A percentile compares a stretch with the other conserved stretches of the same genome.
These are phyloP conservation scores for Drosophila yakuba DNA, from an alignment of 1,140 invertebrate genomes.

Conservation along the genomic window DNA sequence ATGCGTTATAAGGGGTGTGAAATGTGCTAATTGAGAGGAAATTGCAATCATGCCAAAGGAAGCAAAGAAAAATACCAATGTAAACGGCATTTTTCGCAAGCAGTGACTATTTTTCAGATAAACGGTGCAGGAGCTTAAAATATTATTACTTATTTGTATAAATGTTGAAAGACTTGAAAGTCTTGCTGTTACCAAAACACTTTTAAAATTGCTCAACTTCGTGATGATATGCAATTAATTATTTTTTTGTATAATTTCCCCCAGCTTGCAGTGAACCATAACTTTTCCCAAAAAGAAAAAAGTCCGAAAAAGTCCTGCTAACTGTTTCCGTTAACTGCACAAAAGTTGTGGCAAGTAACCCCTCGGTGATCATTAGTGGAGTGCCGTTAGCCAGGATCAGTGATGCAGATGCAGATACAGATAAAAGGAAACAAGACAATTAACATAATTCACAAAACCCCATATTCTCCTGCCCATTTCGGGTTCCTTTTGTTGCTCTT, in stretches of 20 bases:
- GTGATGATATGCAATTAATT: neutral
- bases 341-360: conserved; percentile 1
- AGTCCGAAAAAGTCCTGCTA: neutral
- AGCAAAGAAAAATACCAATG: neutral
- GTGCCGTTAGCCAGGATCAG: conserved; percentile 67
- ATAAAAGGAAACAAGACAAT: conserved; percentile 62
- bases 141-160: too few species aligned
- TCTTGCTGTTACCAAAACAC: too few species aligned
- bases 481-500: conserved; percentile 22
- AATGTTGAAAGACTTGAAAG: too few species aligned
- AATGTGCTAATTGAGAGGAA: conserved; percentile 46
- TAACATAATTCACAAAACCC: conserved; percentile 72
- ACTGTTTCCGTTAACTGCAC: conserved; percentile 20
- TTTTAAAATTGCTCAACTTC: neutral
- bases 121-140: too few species aligned
- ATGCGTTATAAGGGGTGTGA: conserved; percentile 4
- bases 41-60: conserved; percentile 36
- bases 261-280: conserved; percentile 6
- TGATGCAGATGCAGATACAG: conserved; percentile 38
- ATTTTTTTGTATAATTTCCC: neutral
- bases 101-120: neutral
- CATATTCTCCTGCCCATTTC: conserved; percentile 9
- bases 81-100: neutral
- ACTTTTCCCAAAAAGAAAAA: neutral
- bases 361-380: conserved; percentile 34